Base-by-base conservation (phyloP, 2,888 invertebrate species). In the Sarcophaga subvicina region DNA sequence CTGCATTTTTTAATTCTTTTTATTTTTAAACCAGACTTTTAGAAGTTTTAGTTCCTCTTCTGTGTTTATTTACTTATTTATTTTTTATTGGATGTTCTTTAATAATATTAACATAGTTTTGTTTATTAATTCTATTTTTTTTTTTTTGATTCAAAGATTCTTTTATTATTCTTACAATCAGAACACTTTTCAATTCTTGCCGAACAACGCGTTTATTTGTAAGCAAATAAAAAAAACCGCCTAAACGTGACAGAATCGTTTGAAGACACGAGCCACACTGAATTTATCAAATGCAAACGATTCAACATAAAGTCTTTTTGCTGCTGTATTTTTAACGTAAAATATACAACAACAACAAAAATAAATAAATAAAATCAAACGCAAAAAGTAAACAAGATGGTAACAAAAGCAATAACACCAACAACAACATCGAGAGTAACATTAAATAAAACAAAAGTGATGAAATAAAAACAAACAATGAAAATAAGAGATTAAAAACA, bases 191-290 rank as follows among this genome's bases (percentile, higher is more conserved):
- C 17, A 54, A 54, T 54, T 54, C 14, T 54, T 54, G 54, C 54
- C 37, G 54, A 54, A 54, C 54, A 25, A 69, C 69, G 54, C 76
- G 49, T 49, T 67, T 54, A 54, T 54, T 54, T 14, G 8, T 37
- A 10, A 37, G 37, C 8, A 37, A 37, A 37, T 10, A 54, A 63
- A 63, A 22, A 83, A 75, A 79, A 78, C 77, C 75, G 80, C 81
- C 75, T 22, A 73, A 59, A 90, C 92, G 91, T 91, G 91, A 93
- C 93, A 93, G 91, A 91, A 91, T 93, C 91, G 92, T 92, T 92
- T 92, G 93, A 93, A 92, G 93, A 92, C 93, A 93, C 93, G 93
- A 93, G 92, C 91, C 92, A 91, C 92, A 93, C 93, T 93, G 90
- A 93, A 92, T 90, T 90, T 91, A 91, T 90, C 90, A 90, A 89